Evolutionary conservation across 2,888 invertebrate genomes (phyloP), one percentile per base, ranked within the genome.

Genomic region (Plemyria rubiginata): DNA sequence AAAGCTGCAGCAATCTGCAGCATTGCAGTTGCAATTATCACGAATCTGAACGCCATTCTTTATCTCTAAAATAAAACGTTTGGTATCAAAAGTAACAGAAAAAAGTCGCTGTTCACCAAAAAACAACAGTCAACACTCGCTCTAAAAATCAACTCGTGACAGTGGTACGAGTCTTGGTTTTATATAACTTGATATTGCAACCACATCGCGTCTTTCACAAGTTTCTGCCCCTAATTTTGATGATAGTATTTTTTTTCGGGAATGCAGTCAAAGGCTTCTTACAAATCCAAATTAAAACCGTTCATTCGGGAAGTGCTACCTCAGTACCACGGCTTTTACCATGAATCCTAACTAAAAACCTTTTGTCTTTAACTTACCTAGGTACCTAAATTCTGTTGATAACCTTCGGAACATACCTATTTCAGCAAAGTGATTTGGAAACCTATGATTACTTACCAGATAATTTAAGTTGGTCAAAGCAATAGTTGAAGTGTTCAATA

Each of bases 101-200:
- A 71, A 57, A 73, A 68, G 54, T 56, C 36, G 70, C 60, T 63
- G 66, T 75, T 65, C 55, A 58, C 61, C 58, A 68, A 65, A 82
- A 85, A 82, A 77, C 75, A 68, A 72, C 76, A 70, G 74, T 78
- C 75, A 65, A 71, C 75, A 72, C 74, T 70, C 71, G 73, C 74
- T 74, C 77, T 78, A 77, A 75, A 76, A 73, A 74, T 70, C 71
- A 82, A 87, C 82, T 87, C 84, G 77, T 77, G 71, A 71, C 70
- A 73, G 74, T 69, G 55, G 70, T 72, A 67, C 75, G 75, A 79
- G 73, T 81, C 82, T 73, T 83, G 82, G 80, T 85, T 91, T 92
- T 92, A 91, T 92, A 92, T 90, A 90, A 90, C 85, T 76, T 67
- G 70, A 70, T 77, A 78, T 90, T 88, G 90, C 88, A 77, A 71